These are phyloP conservation scores for Crenichthys baileyi DNA, from an alignment of 2,797 vertebrate genomes.

Conservation along the genomic window DNA sequence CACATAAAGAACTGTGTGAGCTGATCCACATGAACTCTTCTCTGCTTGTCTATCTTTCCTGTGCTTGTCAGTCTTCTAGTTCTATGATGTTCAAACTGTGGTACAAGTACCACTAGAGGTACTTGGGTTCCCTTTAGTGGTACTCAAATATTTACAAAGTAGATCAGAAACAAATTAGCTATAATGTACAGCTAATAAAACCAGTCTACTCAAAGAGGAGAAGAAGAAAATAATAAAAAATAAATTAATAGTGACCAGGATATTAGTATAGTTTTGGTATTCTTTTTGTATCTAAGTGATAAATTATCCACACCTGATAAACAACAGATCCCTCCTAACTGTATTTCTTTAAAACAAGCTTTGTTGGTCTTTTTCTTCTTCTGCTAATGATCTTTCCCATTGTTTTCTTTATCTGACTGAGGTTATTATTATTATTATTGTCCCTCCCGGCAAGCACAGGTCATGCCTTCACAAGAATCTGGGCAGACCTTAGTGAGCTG, in stretches of 20 bases:
- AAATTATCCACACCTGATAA: not conserved
- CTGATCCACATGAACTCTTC: slow-evolving; percentile 8
- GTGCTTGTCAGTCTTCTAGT: not conserved
- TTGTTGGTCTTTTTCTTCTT: not conserved
- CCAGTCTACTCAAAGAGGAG: not conserved
- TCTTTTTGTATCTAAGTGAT: not conserved
- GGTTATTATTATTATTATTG: not conserved
- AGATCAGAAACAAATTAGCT: not conserved
- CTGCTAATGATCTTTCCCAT: not conserved
- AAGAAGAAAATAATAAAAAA: not conserved
- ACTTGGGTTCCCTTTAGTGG: not conserved
- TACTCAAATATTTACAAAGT: not conserved
- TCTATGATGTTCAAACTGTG: not conserved
- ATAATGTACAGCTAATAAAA: not conserved
- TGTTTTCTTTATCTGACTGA: not conserved
- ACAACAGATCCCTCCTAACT: not conserved
- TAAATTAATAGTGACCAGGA: not conserved
- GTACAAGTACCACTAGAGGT: not conserved
- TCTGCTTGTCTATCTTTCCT: not conserved
- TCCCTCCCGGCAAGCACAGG: not conserved
- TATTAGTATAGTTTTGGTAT: not conserved
- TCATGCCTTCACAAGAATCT: not conserved
- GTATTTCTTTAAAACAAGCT: not conserved
- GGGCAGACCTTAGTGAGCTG: not conserved
- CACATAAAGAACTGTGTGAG: slow-evolving; percentile 11